Evolutionary conservation across 2,113 vertebrate genomes (phyloP).

Genomic region (Hemiprocne comata): DNA sequence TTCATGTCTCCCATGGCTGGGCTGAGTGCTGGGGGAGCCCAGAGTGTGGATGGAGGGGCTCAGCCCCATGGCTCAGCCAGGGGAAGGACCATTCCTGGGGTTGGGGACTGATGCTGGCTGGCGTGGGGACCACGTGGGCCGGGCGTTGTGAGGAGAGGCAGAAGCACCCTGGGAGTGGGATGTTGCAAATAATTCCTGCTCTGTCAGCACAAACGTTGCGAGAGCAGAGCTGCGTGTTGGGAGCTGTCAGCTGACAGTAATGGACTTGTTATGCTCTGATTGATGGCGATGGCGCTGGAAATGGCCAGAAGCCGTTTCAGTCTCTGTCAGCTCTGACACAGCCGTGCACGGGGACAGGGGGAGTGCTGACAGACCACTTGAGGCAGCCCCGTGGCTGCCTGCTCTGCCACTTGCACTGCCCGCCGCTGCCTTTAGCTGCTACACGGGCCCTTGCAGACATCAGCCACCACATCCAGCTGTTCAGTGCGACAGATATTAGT

Average conservation of each 20-base stretch:
- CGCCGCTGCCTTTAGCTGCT: not conserved
- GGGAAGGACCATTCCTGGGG: not conserved
- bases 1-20: accelerated
- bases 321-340: not conserved
- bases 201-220: not conserved
- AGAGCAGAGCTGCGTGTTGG: not conserved
- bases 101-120: not conserved
- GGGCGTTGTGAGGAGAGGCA: not conserved
- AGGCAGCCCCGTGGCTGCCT: not conserved
- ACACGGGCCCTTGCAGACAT: not conserved
- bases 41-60: not conserved
- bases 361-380: not conserved
- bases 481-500: accelerated
- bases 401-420: not conserved
- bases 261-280: slow-evolving; percentile 42
- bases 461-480: not conserved
- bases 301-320: slow-evolving; percentile 21
- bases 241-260: slow-evolving; percentile 26
- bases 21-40: accelerated
- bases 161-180: not conserved
- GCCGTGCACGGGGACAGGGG: accelerated
- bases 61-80: not conserved
- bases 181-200: not conserved
- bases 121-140: not conserved
- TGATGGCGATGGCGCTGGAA: not conserved